Conservation (phyloP, 2,797 vertebrate species). For the Cyclura pinguis region DNA sequence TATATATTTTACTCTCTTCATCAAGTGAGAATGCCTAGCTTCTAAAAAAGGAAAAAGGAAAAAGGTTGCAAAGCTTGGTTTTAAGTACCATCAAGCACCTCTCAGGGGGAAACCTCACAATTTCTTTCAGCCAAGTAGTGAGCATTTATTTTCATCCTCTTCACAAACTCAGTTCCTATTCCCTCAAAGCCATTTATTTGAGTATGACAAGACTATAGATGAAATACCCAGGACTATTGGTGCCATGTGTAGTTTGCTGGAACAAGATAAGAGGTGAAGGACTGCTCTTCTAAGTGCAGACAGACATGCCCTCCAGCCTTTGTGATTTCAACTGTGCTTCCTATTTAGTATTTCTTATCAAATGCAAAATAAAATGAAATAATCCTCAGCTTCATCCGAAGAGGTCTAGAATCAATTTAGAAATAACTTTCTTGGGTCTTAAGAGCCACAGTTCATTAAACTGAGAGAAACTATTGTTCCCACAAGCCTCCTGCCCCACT, state of each 20-base stretch:
- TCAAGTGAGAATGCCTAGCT: background rate
- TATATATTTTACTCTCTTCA: background rate
- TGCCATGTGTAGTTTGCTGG: background rate
- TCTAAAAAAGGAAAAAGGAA: background rate
- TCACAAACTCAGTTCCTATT: background rate
- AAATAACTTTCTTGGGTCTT: background rate
- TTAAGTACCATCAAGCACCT: background rate
- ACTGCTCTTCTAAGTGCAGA: background rate
- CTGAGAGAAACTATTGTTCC: background rate
- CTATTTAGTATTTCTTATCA: background rate
- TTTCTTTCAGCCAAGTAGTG: background rate
- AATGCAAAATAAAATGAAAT: background rate
- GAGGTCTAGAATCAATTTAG: background rate
- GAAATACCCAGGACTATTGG: background rate
- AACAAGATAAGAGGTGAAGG: background rate
- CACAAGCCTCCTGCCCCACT: background rate
- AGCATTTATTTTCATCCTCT: background rate
- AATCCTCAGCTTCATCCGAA: background rate
- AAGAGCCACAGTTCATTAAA: background rate
- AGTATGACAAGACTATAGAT: background rate
- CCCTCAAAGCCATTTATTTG: background rate
- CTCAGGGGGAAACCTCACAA: background rate
- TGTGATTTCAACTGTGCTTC: conserved; percentile 29
- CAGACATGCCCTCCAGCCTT: conserved; percentile 41
- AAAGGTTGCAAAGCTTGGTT: background rate